These are phyloP conservation scores for Pseudomyrmex dendroicus DNA, from an alignment of 1,140 invertebrate genomes.

Conservation along the genomic window DNA sequence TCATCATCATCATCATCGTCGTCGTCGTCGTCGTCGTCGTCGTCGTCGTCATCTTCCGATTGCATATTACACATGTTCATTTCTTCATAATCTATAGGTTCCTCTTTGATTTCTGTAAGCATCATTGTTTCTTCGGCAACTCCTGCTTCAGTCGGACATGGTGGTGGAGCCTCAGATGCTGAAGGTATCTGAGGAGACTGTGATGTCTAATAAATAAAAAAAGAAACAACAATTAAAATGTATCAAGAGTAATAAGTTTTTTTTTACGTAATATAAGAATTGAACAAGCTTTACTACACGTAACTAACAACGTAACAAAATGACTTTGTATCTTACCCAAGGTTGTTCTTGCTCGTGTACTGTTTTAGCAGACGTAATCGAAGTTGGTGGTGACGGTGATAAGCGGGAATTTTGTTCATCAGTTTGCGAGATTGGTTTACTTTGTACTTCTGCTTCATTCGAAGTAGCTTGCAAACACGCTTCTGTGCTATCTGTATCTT, in stretches of 20 bases:
- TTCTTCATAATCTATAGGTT: conserved; percentile 83
- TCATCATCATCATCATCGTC: conserved; percentile 75
- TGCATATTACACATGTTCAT: conserved; percentile 72
- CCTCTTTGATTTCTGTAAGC: conserved; percentile 82
- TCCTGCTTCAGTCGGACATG: conserved; percentile 49
- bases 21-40: conserved; percentile 75
- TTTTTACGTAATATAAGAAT: not conserved
- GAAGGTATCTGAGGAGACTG: conserved; percentile 65
- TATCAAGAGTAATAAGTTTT: too few species aligned
- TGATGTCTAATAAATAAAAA: conserved; percentile 65
- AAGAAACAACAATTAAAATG: not conserved
- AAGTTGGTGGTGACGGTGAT: conserved; percentile 22
- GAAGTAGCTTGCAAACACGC: too few species aligned
- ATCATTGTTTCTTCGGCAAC: conserved; percentile 69
- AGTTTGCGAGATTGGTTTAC: conserved; percentile 37
- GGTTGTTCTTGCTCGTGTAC: conserved; percentile 69
- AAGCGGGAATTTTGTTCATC: conserved; percentile 37
- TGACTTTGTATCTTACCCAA: conserved; percentile 64
- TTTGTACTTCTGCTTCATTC: conserved; percentile 10
- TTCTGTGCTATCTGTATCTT: conserved; percentile 7
- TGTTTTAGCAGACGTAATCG: conserved; percentile 62
- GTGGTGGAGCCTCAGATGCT: conserved; percentile 55
- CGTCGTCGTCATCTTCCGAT: conserved; percentile 78
- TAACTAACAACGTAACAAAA: not conserved
- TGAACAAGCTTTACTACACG: not conserved